These are phyloP conservation scores for Sylvietta virens DNA, from an alignment of 2,113 vertebrate species.

Conservation along the genomic window DNA sequence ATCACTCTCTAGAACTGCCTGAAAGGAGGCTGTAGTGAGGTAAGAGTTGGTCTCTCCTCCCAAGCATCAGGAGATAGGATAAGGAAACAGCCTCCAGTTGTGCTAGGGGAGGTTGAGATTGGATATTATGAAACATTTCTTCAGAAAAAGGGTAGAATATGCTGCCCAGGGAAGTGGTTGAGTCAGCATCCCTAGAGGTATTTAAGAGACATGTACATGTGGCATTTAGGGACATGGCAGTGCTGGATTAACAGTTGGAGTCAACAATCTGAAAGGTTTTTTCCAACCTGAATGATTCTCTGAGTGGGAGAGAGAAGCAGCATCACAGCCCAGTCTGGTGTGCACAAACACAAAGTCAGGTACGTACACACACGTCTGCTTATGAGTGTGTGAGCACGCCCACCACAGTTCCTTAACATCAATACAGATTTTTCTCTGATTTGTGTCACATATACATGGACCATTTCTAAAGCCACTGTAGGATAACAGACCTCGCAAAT, in stretches of 20 bases:
- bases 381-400: fast-evolving
- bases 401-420: neutral
- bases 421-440: neutral
- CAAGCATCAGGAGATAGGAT: neutral
- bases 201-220: neutral
- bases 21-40: neutral
- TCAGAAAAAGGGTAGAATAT: neutral
- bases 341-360: neutral
- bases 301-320: neutral
- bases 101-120: fast-evolving
- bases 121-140: neutral
- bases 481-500: neutral
- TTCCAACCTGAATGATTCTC: neutral
- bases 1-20: neutral
- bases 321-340: fast-evolving
- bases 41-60: neutral
- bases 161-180: neutral
- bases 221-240: neutral
- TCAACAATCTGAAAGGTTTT: neutral
- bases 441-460: neutral
- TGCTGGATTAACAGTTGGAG: neutral
- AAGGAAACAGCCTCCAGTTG: neutral
- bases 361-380: fast-evolving
- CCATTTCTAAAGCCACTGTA: neutral
- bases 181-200: neutral